Conservation (phyloP, 2,797 vertebrate genomes). For the Tangara arthus region DNA sequence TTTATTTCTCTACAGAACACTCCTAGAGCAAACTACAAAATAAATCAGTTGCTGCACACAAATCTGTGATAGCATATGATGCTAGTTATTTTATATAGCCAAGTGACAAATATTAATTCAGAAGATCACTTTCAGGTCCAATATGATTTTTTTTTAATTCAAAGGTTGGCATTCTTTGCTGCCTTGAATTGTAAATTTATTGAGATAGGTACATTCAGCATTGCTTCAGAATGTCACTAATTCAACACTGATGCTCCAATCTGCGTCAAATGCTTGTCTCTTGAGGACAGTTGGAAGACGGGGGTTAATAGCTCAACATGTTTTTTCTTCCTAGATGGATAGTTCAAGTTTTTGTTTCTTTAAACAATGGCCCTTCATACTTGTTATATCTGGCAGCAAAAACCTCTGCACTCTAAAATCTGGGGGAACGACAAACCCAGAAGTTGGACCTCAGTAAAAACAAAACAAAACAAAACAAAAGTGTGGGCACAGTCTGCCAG, state of each 20-base stretch:
- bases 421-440: slow-evolving; percentile 28
- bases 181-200: background rate
- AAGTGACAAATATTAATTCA: background rate
- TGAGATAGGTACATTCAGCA: background rate
- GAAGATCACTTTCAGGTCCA: background rate
- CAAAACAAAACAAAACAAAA: slow-evolving; percentile 40
- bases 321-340: slow-evolving; percentile 35
- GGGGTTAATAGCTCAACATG: slow-evolving; percentile 3
- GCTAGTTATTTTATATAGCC: background rate
- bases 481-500: slow-evolving; percentile 35
- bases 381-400: slow-evolving; percentile 52
- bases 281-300: background rate
- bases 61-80: background rate
- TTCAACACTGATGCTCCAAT: background rate
- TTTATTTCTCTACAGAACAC: background rate
- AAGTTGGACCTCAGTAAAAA: slow-evolving; percentile 22
- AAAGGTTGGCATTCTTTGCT: background rate
- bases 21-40: background rate
- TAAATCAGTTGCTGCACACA: background rate
- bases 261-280: background rate
- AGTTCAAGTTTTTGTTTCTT: slow-evolving; percentile 46
- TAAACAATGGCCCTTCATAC: slow-evolving; percentile 28
- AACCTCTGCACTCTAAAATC: slow-evolving; percentile 32
- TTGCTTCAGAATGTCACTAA: background rate
- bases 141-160: background rate